Percentiles rank a stretch among this genome's conserved stretches.
Evolutionary conservation across 2,113 vertebrate species (phyloP).

Genomic region (Chaetodon trifascialis): DNA sequence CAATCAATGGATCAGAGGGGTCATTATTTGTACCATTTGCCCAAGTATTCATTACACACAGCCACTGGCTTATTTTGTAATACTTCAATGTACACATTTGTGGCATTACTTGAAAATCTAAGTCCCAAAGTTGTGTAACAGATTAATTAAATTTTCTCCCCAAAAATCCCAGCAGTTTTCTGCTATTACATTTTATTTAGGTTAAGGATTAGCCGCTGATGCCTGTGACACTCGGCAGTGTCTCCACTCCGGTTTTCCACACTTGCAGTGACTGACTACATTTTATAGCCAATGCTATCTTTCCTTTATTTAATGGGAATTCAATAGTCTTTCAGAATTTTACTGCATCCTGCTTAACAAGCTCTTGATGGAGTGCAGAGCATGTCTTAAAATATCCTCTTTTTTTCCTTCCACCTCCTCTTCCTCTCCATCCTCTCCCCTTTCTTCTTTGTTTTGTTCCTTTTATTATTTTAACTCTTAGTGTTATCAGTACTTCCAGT

Average conservation of each 20-base stretch:
- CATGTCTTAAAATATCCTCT: slow-evolving; percentile 59
- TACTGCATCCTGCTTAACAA: slow-evolving; percentile 43
- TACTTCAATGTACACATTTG: slow-evolving; percentile 1
- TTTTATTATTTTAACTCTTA: slow-evolving; percentile 22
- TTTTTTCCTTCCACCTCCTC: slow-evolving; percentile 27
- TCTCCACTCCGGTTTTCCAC: slow-evolving; percentile 24
- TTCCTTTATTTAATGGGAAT: slow-evolving; percentile 54
- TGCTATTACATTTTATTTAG: not conserved
- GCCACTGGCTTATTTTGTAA: not conserved
- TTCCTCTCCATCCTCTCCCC: slow-evolving; percentile 22
- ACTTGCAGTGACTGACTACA: slow-evolving; percentile 28
- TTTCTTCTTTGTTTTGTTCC: slow-evolving; percentile 35
- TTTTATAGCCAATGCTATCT: slow-evolving; percentile 45
- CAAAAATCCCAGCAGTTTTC: not conserved
- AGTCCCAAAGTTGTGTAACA: not conserved
- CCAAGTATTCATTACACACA: not conserved
- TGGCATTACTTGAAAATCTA: not conserved
- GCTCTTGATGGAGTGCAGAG: slow-evolving; percentile 56
- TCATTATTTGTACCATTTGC: slow-evolving; percentile 23
- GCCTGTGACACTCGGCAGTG: not conserved
- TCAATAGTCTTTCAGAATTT: slow-evolving; percentile 50
- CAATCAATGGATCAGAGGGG: slow-evolving; percentile 28
- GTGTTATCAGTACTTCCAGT: slow-evolving; percentile 9
- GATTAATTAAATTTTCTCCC: not conserved
- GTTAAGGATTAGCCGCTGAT: not conserved